Evolutionary conservation across 2,113 vertebrate genomes (phyloP), one percentile per base, ranked within the genome.

Genomic region (Canis aureus): DNA sequence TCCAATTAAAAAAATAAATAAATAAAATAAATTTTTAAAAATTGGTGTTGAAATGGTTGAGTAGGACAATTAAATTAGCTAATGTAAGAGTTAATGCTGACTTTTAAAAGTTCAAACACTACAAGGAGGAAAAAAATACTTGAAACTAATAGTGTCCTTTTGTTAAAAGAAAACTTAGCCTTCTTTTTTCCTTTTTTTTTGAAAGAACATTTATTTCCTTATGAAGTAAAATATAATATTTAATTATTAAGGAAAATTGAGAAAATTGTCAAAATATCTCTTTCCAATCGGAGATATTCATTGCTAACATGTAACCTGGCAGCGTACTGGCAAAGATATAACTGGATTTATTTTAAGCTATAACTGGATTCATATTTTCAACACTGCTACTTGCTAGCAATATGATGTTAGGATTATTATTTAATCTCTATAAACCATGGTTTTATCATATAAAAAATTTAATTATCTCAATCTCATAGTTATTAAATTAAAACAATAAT

Each of bases 281-380:
- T 17, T 90, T 15, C 23, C n/a, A 32, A 19, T 62, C 13, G 69
- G 55, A 71, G 53, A 38, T 76, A 25, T 1, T 81, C 27, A 81
- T 8, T 55, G 17, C 23, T 86, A 64, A 29, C 57, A 64, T 4
- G 12, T 62, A 67, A 86, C 20, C 5, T 74, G 78, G 16, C 29
- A n/a, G n/a, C 11, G 32, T 78, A 35, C 11, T 87, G 27, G 5
- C 73, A 91, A 73, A 80, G 2, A 79, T 27, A 29, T 73, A 93
- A 55, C 2, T 82, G 15, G 23, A 59, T 86, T 86, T 66, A n/a
- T 27, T 53, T 84, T 49, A 82, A 67, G 17, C 80, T 27, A 29
- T 73, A 93, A 55, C 2, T 82, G 15, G 23, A 66, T 86, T 86
- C 73, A n/a, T 27, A 60, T 55, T 95, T 95, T 93, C 23, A n/a